A percentile compares a stretch with the other conserved stretches of the same genome.
Evolutionary conservation across 1,140 invertebrate genomes (phyloP).

Genomic region (Drosophila watanabei): DNA sequence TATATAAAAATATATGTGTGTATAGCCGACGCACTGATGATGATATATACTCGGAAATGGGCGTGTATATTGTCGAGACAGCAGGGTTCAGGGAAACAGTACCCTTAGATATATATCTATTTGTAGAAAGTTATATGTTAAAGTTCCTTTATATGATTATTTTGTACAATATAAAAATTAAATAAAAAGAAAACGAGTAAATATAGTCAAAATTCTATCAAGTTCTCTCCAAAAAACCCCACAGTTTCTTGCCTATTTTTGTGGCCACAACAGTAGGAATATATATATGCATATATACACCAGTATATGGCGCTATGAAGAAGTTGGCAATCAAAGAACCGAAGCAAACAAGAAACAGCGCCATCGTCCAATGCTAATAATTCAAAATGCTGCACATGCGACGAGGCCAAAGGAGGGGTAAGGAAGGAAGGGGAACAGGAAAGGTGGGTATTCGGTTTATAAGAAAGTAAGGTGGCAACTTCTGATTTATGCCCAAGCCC

Average conservation of each 20-base stretch:
- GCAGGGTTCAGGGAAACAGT: not conserved
- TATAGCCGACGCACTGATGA: conserved; percentile 43
- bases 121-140: not conserved
- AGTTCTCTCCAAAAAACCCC: not conserved
- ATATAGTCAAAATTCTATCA: not conserved
- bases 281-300: not conserved
- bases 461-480: conserved; percentile 52
- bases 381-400: conserved; percentile 81
- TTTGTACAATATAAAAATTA: no score
- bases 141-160: not conserved
- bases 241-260: not conserved
- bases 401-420: conserved; percentile 17
- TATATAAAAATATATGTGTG: not conserved
- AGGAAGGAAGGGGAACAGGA: not conserved
- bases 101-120: not conserved
- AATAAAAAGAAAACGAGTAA: no score
- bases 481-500: conserved; percentile 74
- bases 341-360: conserved; percentile 49
- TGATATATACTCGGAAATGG: conserved; percentile 48
- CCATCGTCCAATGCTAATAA: conserved; percentile 68
- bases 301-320: conserved; percentile 50
- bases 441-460: conserved; percentile 14
- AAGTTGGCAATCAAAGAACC: conserved; percentile 74
- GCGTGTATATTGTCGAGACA: conserved; percentile 2
- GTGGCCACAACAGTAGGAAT: not conserved